These are phyloP conservation scores for Melanostoma mellinum DNA, from an alignment of 2,888 invertebrate species.

Conservation along the genomic window DNA sequence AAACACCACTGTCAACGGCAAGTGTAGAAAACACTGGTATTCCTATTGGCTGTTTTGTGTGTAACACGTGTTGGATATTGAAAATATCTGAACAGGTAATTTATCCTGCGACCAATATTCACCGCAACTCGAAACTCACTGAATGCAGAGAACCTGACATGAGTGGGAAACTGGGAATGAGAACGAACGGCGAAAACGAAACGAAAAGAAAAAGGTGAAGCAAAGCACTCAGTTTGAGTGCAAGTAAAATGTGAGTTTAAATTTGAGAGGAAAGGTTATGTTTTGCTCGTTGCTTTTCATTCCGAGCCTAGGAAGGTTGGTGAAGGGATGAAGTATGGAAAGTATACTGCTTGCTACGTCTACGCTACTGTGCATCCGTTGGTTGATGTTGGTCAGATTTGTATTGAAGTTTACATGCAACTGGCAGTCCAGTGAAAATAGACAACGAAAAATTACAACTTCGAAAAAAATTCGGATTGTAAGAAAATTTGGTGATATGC, in stretches of 20 bases:
- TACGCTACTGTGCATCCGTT: too few species aligned
- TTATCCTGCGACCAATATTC: slow-evolving; percentile 13
- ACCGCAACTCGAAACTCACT: slow-evolving; percentile 49
- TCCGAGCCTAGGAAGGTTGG: too few species aligned
- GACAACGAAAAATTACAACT: too few species aligned
- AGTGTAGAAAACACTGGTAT: slow-evolving; percentile 44
- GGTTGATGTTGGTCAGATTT: too few species aligned
- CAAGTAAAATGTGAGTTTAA: slow-evolving; percentile 11
- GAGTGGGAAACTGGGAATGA: not conserved
- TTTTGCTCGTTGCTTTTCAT: too few species aligned
- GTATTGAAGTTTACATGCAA: too few species aligned
- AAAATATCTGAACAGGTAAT: not conserved
- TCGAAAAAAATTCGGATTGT: too few species aligned
- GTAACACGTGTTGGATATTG: slow-evolving; percentile 45
- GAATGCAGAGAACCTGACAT: slow-evolving; percentile 11
- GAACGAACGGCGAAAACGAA: slow-evolving; percentile 30
- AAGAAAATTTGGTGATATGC: too few species aligned
- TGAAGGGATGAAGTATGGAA: not conserved
- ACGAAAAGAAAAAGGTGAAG: slow-evolving; percentile 7
- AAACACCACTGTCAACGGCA: too few species aligned
- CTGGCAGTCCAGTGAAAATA: too few species aligned
- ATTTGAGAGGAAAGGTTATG: not conserved
- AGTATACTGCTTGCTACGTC: too few species aligned
- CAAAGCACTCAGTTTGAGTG: slow-evolving; percentile 35
- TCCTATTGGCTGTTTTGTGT: slow-evolving; percentile 40